Conservation (phyloP, 2,797 vertebrate species). For the Scleropages formosus region DNA sequence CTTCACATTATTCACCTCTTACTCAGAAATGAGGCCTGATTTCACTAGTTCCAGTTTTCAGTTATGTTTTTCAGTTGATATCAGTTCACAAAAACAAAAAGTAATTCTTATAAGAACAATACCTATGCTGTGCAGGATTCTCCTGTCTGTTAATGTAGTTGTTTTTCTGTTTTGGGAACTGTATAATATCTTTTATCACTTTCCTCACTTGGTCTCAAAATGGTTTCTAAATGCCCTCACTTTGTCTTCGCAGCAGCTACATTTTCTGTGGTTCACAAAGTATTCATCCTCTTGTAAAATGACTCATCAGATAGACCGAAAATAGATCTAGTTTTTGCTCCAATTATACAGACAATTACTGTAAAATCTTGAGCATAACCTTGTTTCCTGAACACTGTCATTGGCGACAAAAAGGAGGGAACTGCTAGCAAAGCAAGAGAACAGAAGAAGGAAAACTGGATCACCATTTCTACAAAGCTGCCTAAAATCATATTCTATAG, state of each 20-base stretch:
- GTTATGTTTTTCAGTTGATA: conserved; percentile 22
- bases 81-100: conserved; percentile 9
- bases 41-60: conserved; percentile 24
- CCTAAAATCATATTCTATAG: too few species aligned
- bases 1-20: not conserved
- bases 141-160: too few species aligned
- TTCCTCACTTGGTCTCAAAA: not conserved
- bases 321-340: conserved; percentile 4
- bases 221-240: not conserved
- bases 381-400: conserved; percentile 2
- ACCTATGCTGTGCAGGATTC: not conserved
- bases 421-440: too few species aligned
- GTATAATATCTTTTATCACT: not conserved
- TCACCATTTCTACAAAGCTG: not conserved
- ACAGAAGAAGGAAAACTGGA: not conserved
- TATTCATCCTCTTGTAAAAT: conserved; percentile 14
- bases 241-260: not conserved
- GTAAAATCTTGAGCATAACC: conserved; percentile 23
- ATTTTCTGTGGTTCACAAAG: not conserved
- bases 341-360: conserved; percentile 8
- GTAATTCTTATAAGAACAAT: conserved; percentile 5
- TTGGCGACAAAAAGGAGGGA: not conserved
- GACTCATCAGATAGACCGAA: not conserved
- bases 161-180: not conserved
- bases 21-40: conserved; percentile 22